Percentiles rank a stretch among this genome's conserved stretches.
Conservation (phyloP, 2,888 invertebrate species). For the Cryptocephalus moraei region DNA sequence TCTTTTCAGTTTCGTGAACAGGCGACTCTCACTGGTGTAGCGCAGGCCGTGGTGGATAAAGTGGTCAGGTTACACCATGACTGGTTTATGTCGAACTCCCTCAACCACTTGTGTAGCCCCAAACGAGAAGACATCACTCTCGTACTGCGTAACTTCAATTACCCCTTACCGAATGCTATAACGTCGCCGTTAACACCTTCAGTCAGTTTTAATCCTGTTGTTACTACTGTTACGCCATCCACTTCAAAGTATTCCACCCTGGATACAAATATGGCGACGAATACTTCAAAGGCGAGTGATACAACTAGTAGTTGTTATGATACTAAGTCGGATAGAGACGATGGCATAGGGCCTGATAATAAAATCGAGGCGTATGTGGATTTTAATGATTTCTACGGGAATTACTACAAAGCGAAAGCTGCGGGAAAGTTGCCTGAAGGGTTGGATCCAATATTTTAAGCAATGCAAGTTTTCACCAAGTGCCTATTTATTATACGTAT, state of each 20-base stretch:
- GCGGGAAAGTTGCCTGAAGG: conserved; percentile 57
- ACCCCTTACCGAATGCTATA: conserved; percentile 55
- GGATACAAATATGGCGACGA: conserved; percentile 2
- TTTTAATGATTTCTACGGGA: conserved; percentile 69
- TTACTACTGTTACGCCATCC: background rate
- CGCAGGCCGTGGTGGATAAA: conserved; percentile 77
- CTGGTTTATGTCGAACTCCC: conserved; percentile 50
- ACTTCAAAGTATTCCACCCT: background rate
- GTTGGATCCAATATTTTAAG: conserved; percentile 32
- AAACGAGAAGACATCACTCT: conserved; percentile 78
- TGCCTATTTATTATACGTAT: too few species aligned
- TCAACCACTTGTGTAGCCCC: conserved; percentile 39
- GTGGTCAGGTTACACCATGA: conserved; percentile 76
- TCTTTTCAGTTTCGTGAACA: conserved; percentile 59
- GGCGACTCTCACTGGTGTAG: conserved; percentile 68
- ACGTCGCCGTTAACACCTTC: conserved; percentile 43
- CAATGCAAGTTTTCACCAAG: too few species aligned
- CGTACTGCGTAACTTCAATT: conserved; percentile 78
- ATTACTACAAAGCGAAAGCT: conserved; percentile 54
- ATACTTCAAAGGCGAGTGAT: conserved; percentile 28
- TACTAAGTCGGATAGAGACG: conserved; percentile 38
- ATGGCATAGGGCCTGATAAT: conserved; percentile 43
- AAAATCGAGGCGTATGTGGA: conserved; percentile 74
- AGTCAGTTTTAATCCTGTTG: conserved; percentile 39
- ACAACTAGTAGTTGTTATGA: conserved; percentile 27